These are phyloP conservation scores for Aplocera efformata DNA, from an alignment of 2,888 invertebrate genomes.

Conservation along the genomic window DNA sequence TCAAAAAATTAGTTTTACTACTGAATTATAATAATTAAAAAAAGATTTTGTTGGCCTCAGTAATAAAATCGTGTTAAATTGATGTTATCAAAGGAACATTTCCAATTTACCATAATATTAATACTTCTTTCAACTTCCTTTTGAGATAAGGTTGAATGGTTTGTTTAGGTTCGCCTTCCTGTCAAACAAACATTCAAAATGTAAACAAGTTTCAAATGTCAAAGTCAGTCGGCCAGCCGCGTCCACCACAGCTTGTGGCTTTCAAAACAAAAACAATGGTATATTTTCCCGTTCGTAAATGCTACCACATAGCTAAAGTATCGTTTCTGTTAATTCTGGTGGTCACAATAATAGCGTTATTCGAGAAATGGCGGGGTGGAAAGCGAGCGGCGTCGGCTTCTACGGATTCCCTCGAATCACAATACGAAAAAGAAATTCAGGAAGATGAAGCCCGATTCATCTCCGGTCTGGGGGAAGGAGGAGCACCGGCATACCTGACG, in stretches of 20 bases:
- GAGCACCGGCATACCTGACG: constrained; percentile 82
- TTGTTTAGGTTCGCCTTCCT: constrained; percentile 81
- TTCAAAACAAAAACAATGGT: constrained; percentile 45
- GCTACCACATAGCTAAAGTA: constrained; percentile 59
- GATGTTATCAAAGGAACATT: no score
- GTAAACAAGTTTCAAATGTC: constrained; percentile 35
- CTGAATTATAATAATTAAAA: no score
- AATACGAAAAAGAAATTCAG: constrained; percentile 74
- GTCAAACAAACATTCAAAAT: constrained; percentile 54
- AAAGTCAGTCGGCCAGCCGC: constrained; percentile 49
- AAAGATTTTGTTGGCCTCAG: no score
- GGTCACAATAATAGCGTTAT: constrained; percentile 53
- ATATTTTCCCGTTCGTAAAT: constrained; percentile 64
- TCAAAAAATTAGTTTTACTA: no score
- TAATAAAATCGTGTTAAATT: no score
- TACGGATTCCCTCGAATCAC: constrained; percentile 40
- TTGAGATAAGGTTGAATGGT: constrained; percentile 4
- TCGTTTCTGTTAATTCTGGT: constrained; percentile 51
- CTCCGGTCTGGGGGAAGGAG: constrained; percentile 86
- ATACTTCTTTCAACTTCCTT: no score
- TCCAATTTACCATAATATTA: no score
- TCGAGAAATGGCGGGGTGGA: constrained; percentile 70
- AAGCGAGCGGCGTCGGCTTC: constrained; percentile 47
- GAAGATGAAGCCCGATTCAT: constrained; percentile 84
- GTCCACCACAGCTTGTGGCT: constrained; percentile 30